These are phyloP conservation scores for Numida meleagris DNA, from an alignment of 2,113 vertebrate genomes.

Conservation along the genomic window DNA sequence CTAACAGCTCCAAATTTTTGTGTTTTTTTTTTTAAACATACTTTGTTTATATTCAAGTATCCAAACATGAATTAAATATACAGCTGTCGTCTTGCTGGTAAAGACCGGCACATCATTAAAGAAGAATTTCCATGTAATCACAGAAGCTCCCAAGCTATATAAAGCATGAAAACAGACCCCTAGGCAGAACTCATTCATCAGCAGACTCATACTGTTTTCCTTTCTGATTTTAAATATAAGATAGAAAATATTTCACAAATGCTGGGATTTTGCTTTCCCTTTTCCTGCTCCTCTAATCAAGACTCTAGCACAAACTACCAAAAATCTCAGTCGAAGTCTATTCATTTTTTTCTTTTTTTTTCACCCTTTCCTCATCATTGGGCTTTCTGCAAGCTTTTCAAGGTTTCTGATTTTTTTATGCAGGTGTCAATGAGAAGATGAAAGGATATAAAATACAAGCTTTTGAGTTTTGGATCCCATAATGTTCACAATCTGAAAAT, in stretches of 20 bases:
- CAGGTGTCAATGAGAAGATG: background rate
- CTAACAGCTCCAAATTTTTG: background rate
- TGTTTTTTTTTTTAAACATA: background rate
- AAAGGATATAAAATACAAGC: background rate
- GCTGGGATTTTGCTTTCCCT: background rate
- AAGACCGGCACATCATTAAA: background rate
- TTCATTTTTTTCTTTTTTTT: rapidly evolving
- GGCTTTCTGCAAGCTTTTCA: background rate
- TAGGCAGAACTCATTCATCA: background rate
- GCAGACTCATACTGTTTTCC: background rate
- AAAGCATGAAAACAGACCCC: background rate
- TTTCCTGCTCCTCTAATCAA: background rate
- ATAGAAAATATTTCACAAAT: background rate
- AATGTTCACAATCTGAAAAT: background rate
- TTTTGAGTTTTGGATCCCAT: background rate
- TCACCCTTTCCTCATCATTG: background rate
- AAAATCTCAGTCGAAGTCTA: background rate
- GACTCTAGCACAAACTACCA: background rate
- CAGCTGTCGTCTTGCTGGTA: background rate
- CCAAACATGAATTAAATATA: background rate
- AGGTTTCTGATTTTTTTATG: background rate
- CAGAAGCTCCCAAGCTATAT: background rate
- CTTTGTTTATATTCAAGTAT: background rate
- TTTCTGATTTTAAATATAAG: background rate
- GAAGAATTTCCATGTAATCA: background rate